Percentiles rank a stretch among this genome's conserved stretches.
Conservation (phyloP, 2,888 invertebrate genomes). For the Drosophila merina region DNA sequence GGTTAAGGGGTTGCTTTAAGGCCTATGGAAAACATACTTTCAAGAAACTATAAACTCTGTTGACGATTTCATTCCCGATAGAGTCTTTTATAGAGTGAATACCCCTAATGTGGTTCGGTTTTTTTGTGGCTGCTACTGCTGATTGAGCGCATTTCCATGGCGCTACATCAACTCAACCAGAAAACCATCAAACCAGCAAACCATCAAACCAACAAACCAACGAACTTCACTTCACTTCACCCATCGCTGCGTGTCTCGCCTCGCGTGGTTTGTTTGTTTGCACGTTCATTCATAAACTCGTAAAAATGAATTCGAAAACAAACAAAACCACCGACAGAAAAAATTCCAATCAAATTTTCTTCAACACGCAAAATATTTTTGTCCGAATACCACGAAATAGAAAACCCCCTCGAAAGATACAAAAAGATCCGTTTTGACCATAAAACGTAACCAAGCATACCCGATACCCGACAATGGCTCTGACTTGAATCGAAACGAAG, state of each 20-base stretch:
- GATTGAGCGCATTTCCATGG: slow-evolving; percentile 37
- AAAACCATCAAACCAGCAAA: slow-evolving; percentile 8
- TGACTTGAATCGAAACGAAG: slow-evolving; percentile 22
- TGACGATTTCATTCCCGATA: too few species aligned
- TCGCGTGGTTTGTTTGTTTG: slow-evolving; percentile 49
- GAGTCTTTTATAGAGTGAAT: too few species aligned
- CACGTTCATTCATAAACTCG: slow-evolving; percentile 70
- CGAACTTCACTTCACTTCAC: slow-evolving; percentile 8
- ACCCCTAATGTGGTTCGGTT: too few species aligned
- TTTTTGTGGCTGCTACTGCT: slow-evolving; percentile 7
- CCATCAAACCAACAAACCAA: not conserved
- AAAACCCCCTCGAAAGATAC: slow-evolving; percentile 20
- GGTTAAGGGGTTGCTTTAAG: not conserved
- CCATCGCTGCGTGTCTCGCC: slow-evolving; percentile 2
- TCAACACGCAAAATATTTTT: slow-evolving; percentile 48
- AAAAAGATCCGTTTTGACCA: slow-evolving; percentile 34
- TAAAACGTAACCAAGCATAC: slow-evolving; percentile 60
- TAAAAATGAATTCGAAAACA: slow-evolving; percentile 49
- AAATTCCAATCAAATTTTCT: slow-evolving; percentile 63
- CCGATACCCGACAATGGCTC: slow-evolving; percentile 18
- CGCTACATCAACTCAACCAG: slow-evolving; percentile 8
- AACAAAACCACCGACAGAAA: slow-evolving; percentile 46
- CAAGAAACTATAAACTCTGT: too few species aligned
- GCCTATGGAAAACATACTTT: not conserved
- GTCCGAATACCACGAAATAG: slow-evolving; percentile 27